Conservation (phyloP, 1,140 invertebrate species). For the Nasonia vitripennis region DNA sequence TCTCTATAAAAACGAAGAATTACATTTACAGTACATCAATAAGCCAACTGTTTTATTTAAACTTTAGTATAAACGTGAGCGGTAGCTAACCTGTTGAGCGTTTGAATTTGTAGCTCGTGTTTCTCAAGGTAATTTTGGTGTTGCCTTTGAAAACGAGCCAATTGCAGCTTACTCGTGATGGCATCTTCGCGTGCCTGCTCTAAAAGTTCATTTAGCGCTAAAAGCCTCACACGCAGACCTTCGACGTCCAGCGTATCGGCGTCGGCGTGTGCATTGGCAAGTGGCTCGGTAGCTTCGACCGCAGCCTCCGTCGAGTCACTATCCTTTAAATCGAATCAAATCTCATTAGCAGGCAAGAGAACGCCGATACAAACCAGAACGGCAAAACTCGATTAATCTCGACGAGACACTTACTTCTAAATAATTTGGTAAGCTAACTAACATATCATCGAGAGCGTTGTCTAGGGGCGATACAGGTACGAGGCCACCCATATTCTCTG, state of each 20-base stretch:
- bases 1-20: constrained; percentile 78
- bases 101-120: constrained; percentile 71
- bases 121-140: constrained; percentile 73
- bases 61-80: not conserved
- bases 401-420: constrained; percentile 62
- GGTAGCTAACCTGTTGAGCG: constrained; percentile 63
- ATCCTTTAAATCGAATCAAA: constrained; percentile 57
- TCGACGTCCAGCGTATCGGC: constrained; percentile 65
- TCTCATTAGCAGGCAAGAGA: not conserved
- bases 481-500: constrained; percentile 67
- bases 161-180: constrained; percentile 66
- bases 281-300: constrained; percentile 70
- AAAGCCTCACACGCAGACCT: constrained; percentile 63
- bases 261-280: constrained; percentile 57
- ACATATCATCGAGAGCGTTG: constrained; percentile 68
- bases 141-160: constrained; percentile 70
- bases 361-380: too few species aligned
- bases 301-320: constrained; percentile 67
- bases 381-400: not conserved
- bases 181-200: constrained; percentile 71
- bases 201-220: constrained; percentile 68
- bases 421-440: constrained; percentile 66
- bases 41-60: not conserved
- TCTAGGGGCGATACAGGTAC: constrained; percentile 71
- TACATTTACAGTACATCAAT: constrained; percentile 48